Evolutionary conservation across 2,888 invertebrate genomes (phyloP), one percentile per base, ranked within the genome.

Genomic region (Dasysyrphus tricinctus): DNA sequence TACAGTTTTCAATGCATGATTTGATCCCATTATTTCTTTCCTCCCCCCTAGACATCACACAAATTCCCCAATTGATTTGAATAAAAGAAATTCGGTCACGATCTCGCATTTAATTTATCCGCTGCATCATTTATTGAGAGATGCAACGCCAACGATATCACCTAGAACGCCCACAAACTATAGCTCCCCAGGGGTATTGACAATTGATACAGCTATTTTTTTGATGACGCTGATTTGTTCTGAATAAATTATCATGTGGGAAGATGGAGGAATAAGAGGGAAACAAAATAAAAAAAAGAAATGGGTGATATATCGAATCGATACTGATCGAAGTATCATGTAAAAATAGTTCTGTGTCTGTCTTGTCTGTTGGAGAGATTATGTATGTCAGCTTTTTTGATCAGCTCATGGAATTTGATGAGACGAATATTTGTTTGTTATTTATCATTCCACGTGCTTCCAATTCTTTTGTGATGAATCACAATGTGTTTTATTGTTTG

Each of bases 111-210:
- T 14, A 59, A 59, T n/a, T 24, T 39, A 44, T 63, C 24, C 44
- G 29, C n/a, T 37, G 63, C n/a, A 44, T 63, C 24, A 29, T 54
- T 29, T 54, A 44, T 63, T 63, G 29, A 37, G 29, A 37, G 29
- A 39, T 73, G 79, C 37, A 19, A 57, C 49, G 9, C 57, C 49
- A 59, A 44, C 37, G 76, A 49, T 77, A 77, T 32, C 44, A 39
- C 32, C 39, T 29, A 49, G 1, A 61, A 78, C 72, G 79, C 79
- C 78, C 79, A 65, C 79, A 39, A 56, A 56, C 0, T 11, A 16
- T 42, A n/a, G 29, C 44, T 61, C 49, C 59, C 73, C 19, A 29
- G 16, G 6, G 51, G 39, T 51, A 51, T 37, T 39, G 74, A 39
- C 19, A 42, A 44, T 59, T 34, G 69, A 47, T 61, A 61, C 51